Conservation (phyloP, 2,888 invertebrate genomes). For the Drosophila limbata region DNA sequence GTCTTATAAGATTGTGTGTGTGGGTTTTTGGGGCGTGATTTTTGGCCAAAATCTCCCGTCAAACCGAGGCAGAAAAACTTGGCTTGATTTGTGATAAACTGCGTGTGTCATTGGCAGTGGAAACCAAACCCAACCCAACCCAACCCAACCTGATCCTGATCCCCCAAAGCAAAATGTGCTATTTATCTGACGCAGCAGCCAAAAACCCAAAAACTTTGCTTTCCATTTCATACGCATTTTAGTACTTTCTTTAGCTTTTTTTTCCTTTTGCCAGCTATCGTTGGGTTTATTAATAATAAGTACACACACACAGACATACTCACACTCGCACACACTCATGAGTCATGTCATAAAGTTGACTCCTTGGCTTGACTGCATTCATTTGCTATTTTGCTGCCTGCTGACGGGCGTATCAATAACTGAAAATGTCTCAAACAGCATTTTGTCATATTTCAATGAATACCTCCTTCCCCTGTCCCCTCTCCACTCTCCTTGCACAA, state of each 20-base stretch:
- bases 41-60: conserved; percentile 32
- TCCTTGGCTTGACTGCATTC: conserved; percentile 61
- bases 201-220: conserved; percentile 68
- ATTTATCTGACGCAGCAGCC: conserved; percentile 66
- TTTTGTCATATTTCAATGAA: conserved; percentile 81
- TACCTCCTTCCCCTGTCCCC: neutral
- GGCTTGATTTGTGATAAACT: conserved; percentile 81
- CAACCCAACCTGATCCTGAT: conserved; percentile 24
- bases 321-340: conserved; percentile 6
- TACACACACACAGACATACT: conserved; percentile 15
- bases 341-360: conserved; percentile 56
- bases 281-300: conserved; percentile 77
- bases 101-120: conserved; percentile 59
- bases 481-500: neutral
- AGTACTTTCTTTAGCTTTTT: conserved; percentile 51
- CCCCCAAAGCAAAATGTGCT: conserved; percentile 23
- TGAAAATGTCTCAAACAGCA: conserved; percentile 83
- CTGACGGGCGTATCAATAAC: conserved; percentile 81
- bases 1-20: neutral
- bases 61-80: conserved; percentile 52
- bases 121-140: neutral
- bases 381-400: conserved; percentile 43
- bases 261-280: conserved; percentile 23
- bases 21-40: conserved; percentile 66
- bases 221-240: conserved; percentile 74